phyloP scores from a whole-genome alignment of 1,140 invertebrate genomes.

The Zaprionus lachaisei region DNA sequence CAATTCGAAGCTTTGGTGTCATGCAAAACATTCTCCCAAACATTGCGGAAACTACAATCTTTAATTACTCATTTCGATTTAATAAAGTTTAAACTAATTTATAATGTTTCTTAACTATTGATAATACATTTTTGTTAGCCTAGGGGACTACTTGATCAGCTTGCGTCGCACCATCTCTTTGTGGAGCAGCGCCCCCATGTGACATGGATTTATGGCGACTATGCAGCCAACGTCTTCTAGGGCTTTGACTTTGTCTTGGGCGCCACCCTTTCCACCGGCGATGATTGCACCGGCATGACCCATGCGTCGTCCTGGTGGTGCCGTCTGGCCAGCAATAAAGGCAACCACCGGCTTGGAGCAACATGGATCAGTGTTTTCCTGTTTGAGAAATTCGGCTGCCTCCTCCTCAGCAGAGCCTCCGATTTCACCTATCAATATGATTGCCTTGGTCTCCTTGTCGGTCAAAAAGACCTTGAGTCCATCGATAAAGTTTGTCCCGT shows the following conservation, averaged over 20 bases:
- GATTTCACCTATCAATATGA: constrained; percentile 99
- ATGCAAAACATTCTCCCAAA: no score
- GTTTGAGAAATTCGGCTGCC: constrained; percentile 96
- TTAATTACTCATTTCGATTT: no score
- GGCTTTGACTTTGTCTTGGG: constrained; percentile 98
- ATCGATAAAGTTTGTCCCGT: constrained; percentile 99
- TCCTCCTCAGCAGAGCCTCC: constrained; percentile 98
- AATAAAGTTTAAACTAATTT: no score
- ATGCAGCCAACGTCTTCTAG: constrained; percentile 95
- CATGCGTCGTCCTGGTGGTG: constrained; percentile 99
- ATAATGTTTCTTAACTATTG: no score
- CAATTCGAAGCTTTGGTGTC: no score
- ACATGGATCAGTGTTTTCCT: constrained; percentile 92
- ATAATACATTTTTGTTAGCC: neutral
- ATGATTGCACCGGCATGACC: constrained; percentile 99
- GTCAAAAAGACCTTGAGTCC: constrained; percentile 97
- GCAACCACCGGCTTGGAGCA: constrained; percentile 97
- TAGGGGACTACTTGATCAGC: constrained; percentile 26
- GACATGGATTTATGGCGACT: constrained; percentile 96
- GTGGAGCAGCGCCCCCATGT: constrained; percentile 95
- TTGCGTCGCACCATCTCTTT: constrained; percentile 88
- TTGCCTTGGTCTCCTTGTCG: constrained; percentile 96
- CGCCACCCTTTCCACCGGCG: constrained; percentile 99
- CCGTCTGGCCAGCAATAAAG: constrained; percentile 99
- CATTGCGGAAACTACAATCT: no score